phyloP scores from a whole-genome alignment of 2,888 invertebrate species.

The Galeruca laticollis region DNA sequence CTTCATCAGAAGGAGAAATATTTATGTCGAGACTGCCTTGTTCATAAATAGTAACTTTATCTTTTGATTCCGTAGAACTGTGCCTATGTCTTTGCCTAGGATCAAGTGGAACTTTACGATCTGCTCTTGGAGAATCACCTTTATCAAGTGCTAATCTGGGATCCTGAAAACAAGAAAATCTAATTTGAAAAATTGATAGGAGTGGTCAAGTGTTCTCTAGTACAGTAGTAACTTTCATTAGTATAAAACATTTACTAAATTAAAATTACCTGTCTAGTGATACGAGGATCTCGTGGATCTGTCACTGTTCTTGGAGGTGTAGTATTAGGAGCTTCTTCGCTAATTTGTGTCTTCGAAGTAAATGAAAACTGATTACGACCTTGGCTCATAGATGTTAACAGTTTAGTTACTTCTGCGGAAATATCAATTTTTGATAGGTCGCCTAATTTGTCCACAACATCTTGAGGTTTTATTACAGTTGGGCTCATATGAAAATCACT shows the following conservation, averaged over 20 bases:
- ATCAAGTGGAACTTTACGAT: constrained; percentile 44
- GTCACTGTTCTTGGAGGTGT: constrained; percentile 21
- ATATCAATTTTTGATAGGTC: constrained; percentile 81
- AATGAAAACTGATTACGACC: constrained; percentile 42
- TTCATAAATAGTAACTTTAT: constrained; percentile 72
- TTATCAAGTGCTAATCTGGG: constrained; percentile 40
- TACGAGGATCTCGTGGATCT: constrained; percentile 43
- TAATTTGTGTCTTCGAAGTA: constrained; percentile 15
- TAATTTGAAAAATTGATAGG: neutral
- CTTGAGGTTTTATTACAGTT: constrained; percentile 69
- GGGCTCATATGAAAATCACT: constrained; percentile 48
- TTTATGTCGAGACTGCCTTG: constrained; percentile 73
- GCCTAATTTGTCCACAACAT: constrained; percentile 74
- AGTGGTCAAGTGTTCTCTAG: neutral
- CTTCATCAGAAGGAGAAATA: constrained; percentile 68
- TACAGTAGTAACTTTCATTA: neutral
- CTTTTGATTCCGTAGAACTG: constrained; percentile 54
- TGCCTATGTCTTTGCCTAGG: constrained; percentile 51
- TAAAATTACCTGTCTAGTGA: constrained; percentile 45
- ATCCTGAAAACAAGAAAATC: constrained; percentile 35
- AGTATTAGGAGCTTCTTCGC: constrained; percentile 18
- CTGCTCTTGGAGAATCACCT: constrained; percentile 33
- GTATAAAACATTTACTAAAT: neutral
- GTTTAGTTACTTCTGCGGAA: constrained; percentile 78
- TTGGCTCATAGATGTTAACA: constrained; percentile 72